phyloP scores from a whole-genome alignment of 2,888 invertebrate species.

The Rotaria magnacalcarata region DNA sequence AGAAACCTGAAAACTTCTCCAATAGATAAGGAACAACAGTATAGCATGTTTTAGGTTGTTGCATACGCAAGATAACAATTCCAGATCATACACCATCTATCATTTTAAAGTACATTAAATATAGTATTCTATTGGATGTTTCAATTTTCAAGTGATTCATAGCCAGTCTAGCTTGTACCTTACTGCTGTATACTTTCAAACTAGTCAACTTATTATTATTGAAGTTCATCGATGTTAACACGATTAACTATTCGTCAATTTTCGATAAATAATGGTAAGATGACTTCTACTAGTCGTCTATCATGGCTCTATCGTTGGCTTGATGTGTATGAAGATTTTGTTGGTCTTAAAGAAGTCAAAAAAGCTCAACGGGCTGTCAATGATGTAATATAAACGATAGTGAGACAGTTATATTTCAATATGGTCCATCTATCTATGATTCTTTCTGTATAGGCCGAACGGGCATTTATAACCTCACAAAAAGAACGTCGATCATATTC shows the following conservation, averaged over 20 bases:
- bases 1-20: too few relatives aligned
- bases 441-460: slow-evolving; percentile 61
- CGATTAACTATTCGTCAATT: neutral
- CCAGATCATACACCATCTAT: neutral
- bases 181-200: neutral
- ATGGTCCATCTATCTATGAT: neutral
- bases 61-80: neutral
- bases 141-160: neutral
- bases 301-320: slow-evolving; percentile 47
- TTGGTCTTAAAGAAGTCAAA: slow-evolving; percentile 72
- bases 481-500: slow-evolving; percentile 67
- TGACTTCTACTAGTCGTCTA: too few relatives aligned
- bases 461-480: slow-evolving; percentile 67
- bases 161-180: neutral
- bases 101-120: too few relatives aligned
- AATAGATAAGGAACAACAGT: too few relatives aligned
- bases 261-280: neutral
- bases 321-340: slow-evolving; percentile 66
- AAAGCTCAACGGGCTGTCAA: slow-evolving; percentile 69
- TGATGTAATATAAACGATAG: slow-evolving; percentile 58
- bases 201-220: neutral
- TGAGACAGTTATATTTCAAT: neutral
- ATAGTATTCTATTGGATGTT: neutral
- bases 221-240: neutral
- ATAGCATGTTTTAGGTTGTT: too few relatives aligned